These are phyloP conservation scores for Enhydra lutris DNA, from an alignment of 2,113 vertebrate species.

Conservation along the genomic window DNA sequence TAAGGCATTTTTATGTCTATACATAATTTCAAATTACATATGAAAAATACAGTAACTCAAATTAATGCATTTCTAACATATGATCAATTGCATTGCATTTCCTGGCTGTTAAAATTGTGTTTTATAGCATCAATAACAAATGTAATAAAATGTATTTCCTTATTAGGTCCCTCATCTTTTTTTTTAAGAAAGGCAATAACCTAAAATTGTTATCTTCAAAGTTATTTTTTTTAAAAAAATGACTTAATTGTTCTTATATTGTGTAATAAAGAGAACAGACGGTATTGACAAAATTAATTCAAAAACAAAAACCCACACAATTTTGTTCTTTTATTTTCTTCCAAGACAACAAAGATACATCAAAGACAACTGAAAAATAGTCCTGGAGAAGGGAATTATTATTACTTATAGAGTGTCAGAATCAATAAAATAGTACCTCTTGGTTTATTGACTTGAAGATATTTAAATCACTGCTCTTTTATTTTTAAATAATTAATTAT, in stretches of 20 bases:
- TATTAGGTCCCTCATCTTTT: constrained; percentile 70
- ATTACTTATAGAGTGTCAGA: constrained; percentile 50
- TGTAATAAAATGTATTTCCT: constrained; percentile 79
- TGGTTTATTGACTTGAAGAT: constrained; percentile 50
- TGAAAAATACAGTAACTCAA: constrained; percentile 81
- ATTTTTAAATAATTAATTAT: constrained; percentile 50
- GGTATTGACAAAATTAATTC: constrained; percentile 81
- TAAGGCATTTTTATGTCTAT: constrained; percentile 72
- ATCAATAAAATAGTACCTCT: constrained; percentile 47
- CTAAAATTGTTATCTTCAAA: constrained; percentile 74
- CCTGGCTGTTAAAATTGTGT: constrained; percentile 73
- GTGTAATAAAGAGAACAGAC: constrained; percentile 81
- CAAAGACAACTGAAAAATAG: constrained; percentile 74
- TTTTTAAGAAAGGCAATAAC: constrained; percentile 66
- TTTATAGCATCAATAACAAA: constrained; percentile 83
- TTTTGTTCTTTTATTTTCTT: constrained; percentile 73
- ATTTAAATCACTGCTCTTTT: constrained; percentile 2
- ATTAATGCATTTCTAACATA: constrained; percentile 80
- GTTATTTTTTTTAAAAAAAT: constrained; percentile 77
- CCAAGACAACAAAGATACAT: constrained; percentile 70
- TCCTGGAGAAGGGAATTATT: constrained; percentile 70
- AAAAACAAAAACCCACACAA: background rate
- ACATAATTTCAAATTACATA: constrained; percentile 81
- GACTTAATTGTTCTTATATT: constrained; percentile 81
- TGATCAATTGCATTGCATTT: constrained; percentile 82